Evolutionary conservation across 2,113 vertebrate genomes (phyloP).

Genomic region (Ascaphus truei): DNA sequence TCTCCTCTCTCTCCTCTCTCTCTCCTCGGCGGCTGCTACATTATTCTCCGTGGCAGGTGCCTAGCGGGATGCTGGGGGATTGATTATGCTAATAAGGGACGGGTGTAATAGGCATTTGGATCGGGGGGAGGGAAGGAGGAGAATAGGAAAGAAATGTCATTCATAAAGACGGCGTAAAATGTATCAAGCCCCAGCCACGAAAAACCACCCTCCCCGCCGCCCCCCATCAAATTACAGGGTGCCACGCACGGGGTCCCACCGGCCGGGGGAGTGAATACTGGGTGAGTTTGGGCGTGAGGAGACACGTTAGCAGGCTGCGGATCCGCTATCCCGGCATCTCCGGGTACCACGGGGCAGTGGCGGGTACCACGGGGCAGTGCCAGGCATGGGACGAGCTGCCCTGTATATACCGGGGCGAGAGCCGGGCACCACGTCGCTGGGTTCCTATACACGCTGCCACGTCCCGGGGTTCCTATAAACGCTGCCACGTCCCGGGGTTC

Average conservation of each 20-base stretch:
- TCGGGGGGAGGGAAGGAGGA: background rate
- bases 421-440: background rate
- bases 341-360: background rate
- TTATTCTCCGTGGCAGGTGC: background rate
- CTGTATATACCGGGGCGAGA: background rate
- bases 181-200: slow-evolving; percentile 5
- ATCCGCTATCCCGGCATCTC: background rate
- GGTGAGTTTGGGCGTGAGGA: background rate
- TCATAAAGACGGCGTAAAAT: background rate
- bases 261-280: background rate
- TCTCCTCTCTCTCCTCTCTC: slow-evolving; percentile 24
- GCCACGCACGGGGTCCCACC: background rate
- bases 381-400: background rate
- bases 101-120: background rate
- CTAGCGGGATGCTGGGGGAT: slow-evolving; percentile 6
- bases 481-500: no score
- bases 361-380: background rate
- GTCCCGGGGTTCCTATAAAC: background rate
- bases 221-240: background rate
- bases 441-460: background rate
- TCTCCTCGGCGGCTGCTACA: slow-evolving; percentile 45
- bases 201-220: background rate
- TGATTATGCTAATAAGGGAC: background rate
- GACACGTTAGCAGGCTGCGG: background rate
- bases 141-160: background rate